A percentile compares a stretch with the other conserved stretches of the same genome.
Conservation (phyloP, 2,113 vertebrate genomes). For the Cynocephalus volans region DNA sequence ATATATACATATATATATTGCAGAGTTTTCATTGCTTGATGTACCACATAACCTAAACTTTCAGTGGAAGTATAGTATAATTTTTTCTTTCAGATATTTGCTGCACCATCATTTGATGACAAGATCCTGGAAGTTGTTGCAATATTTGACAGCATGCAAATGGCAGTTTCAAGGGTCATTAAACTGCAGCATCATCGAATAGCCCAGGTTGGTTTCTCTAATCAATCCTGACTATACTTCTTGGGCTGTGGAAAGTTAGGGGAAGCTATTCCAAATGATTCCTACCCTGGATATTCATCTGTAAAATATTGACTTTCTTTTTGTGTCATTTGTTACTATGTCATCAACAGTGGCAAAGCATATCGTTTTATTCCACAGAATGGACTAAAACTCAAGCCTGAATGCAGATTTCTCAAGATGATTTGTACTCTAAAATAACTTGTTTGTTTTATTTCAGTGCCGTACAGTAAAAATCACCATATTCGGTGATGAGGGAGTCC, state of each 20-base stretch:
- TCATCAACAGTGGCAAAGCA: slow-evolving; percentile 53
- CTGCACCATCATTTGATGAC: slow-evolving; percentile 98
- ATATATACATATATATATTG: background rate
- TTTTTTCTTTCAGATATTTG: slow-evolving; percentile 94
- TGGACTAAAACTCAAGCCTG: slow-evolving; percentile 22
- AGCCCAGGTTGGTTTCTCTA: slow-evolving; percentile 93
- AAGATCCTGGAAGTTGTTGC: slow-evolving; percentile 99
- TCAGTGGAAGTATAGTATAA: background rate
- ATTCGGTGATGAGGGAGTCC: slow-evolving; percentile 97
- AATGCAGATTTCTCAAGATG: slow-evolving; percentile 56
- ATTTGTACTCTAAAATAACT: slow-evolving; percentile 49
- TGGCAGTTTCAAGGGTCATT: slow-evolving; percentile 98
- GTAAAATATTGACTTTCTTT: slow-evolving; percentile 54
- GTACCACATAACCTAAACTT: background rate
- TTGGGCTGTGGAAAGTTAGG: background rate
- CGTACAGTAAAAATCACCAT: slow-evolving; percentile 99
- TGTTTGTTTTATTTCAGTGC: slow-evolving; percentile 90
- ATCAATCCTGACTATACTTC: background rate
- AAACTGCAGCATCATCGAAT: slow-evolving; percentile 98
- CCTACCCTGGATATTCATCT: background rate
- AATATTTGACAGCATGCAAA: slow-evolving; percentile 99
- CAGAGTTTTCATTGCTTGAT: background rate
- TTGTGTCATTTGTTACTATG: background rate
- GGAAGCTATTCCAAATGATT: background rate
- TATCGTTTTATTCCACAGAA: slow-evolving; percentile 40